Conservation (phyloP, 30 jellyfish, hydroid and myxozoan genomes). For the Hydra vulgaris region DNA sequence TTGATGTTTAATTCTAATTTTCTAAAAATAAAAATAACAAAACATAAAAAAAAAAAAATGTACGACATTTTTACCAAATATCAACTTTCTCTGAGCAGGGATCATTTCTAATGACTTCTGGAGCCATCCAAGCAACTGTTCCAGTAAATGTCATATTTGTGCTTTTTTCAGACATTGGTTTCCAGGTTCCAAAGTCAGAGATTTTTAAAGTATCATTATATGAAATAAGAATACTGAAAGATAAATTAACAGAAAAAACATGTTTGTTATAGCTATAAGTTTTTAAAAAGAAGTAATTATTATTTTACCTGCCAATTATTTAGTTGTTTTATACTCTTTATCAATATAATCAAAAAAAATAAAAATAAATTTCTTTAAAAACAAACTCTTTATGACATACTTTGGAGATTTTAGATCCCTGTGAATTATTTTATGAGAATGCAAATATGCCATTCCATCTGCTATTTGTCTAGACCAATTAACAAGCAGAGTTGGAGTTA, state of each 20-base stretch:
- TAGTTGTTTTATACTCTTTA: too few relatives aligned
- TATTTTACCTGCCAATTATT: too few relatives aligned
- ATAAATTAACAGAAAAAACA: not conserved
- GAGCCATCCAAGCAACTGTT: conserved; percentile 99
- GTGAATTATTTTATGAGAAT: conserved; percentile 76
- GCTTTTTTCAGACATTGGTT: conserved; percentile 89
- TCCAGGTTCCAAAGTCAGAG: conserved; percentile 95
- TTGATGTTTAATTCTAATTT: too few relatives aligned
- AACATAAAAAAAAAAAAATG: not conserved
- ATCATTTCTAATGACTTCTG: conserved; percentile 95
- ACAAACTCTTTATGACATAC: conserved; percentile 21
- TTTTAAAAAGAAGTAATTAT: too few relatives aligned
- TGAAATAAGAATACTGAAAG: conserved; percentile 73
- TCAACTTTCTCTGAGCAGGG: conserved; percentile 99
- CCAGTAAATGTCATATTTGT: conserved; percentile 99
- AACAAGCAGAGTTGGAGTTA: conserved; percentile 84
- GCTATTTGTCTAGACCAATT: conserved; percentile 97
- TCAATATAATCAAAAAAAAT: not conserved
- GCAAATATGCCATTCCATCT: conserved; percentile 96
- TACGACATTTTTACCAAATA: conserved; percentile 63
- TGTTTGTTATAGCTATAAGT: too few relatives aligned
- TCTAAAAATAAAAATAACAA: too few relatives aligned
- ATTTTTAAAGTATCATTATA: conserved; percentile 79
- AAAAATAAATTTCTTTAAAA: too few relatives aligned
- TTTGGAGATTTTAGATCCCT: conserved; percentile 97